Percentiles rank a stretch among this genome's conserved stretches.
Evolutionary conservation across 2,797 vertebrate genomes (phyloP).

Genomic region (Cyprinodon diabolis): DNA sequence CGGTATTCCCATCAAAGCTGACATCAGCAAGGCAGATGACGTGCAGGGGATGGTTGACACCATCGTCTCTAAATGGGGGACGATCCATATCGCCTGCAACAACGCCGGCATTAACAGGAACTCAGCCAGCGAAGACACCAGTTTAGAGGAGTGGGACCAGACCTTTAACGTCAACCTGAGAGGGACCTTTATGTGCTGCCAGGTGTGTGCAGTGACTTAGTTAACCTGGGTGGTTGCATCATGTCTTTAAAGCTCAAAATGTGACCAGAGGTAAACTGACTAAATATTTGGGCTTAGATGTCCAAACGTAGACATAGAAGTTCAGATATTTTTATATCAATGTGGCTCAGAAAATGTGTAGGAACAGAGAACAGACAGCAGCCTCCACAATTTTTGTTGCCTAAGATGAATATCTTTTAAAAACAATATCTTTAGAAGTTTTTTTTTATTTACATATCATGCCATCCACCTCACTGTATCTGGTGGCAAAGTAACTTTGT

Average conservation of each 20-base stretch:
- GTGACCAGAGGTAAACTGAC: neutral
- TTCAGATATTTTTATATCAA: neutral
- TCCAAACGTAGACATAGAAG: neutral
- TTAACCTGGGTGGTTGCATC: neutral
- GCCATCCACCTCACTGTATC: too few species aligned
- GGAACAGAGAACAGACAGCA: neutral
- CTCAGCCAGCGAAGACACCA: conserved; percentile 83
- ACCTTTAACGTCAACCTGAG: conserved; percentile 85
- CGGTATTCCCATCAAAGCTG: conserved; percentile 73
- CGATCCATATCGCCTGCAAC: conserved; percentile 82
- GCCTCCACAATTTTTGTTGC: too few species aligned
- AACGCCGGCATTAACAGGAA: conserved; percentile 85
- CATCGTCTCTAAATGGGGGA: conserved; percentile 80
- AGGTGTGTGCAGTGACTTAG: conserved; percentile 69
- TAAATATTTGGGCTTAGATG: neutral
- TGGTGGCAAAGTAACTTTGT: too few species aligned
- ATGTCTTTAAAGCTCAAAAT: neutral
- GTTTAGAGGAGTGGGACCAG: conserved; percentile 83
- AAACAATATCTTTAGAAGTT: too few species aligned
- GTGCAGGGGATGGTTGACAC: conserved; percentile 77
- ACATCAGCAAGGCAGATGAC: conserved; percentile 83
- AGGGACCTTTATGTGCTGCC: conserved; percentile 86
- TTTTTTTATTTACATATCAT: too few species aligned
- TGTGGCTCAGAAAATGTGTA: neutral
- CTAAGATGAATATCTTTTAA: too few species aligned